phyloP scores from a whole-genome alignment of 2,888 invertebrate genomes.

The Ischnus inquisitorius region DNA sequence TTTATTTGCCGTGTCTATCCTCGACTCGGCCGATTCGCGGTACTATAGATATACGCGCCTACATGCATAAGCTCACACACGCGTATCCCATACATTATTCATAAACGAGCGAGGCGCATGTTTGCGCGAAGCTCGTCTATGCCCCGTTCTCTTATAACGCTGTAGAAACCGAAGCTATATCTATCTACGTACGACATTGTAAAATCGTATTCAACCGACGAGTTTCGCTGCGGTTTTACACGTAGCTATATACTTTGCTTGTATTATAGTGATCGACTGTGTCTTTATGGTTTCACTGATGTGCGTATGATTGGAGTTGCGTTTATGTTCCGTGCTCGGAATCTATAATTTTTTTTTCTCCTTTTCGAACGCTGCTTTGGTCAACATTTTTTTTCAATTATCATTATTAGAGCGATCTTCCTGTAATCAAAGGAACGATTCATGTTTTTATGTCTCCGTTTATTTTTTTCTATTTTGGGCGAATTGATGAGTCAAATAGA shows the following conservation, averaged over 20 bases:
- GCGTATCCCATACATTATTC: constrained; percentile 67
- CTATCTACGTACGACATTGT: constrained; percentile 53
- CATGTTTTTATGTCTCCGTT: not conserved
- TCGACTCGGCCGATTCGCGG: constrained; percentile 57
- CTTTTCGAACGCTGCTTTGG: not conserved
- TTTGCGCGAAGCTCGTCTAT: constrained; percentile 20
- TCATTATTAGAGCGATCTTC: too few relatives aligned
- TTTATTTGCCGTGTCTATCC: constrained; percentile 53
- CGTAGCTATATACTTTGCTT: constrained; percentile 29
- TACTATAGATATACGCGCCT: constrained; percentile 48
- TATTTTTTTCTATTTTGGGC: not conserved
- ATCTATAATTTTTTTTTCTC: constrained; percentile 14
- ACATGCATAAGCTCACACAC: constrained; percentile 60
- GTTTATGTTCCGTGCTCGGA: not conserved
- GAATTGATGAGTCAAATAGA: too few relatives aligned
- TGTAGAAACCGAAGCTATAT: constrained; percentile 16
- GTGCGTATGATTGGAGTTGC: constrained; percentile 12
- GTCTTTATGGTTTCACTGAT: not conserved
- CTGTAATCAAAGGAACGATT: not conserved
- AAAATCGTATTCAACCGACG: constrained; percentile 43
- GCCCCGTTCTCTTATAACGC: constrained; percentile 28
- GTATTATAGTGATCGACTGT: not conserved
- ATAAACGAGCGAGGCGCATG: constrained; percentile 60
- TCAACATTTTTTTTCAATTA: constrained; percentile 8
- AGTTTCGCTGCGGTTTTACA: constrained; percentile 63